Base-by-base conservation (phyloP, 2,113 vertebrate species). In the Scartelaos histophorus region DNA sequence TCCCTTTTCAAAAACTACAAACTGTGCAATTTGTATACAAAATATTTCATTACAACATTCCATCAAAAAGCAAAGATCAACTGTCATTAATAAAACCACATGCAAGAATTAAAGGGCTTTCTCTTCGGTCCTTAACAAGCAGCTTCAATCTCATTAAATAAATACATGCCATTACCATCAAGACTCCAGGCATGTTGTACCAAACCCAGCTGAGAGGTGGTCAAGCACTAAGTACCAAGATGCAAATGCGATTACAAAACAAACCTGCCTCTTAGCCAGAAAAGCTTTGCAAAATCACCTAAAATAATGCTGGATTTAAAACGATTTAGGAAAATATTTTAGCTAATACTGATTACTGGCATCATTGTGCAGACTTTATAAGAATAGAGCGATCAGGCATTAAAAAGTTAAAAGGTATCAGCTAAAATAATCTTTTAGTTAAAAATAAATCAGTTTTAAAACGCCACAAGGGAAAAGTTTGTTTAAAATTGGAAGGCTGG, bases 311-410 rank as follows among this genome's bases (percentile, higher is more conserved):
- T 16, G 24, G 49, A n/a, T 12, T 47, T 70, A 12, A 56, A 56
- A 56, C 67, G 29, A 43, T 54, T 19, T 19, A 58, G 71, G 57
- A 57, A 74, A 79, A 71, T 73, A 78, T 74, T 43, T 57, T 49
- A 83, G 60, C 35, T 86, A 89, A 91, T 86, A 90, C 89, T 85
- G 87, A 82, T 73, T 78, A 86, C 69, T 79, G 75, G 82, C 86
- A 73, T 82, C 67, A 51, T 69, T 78, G 74, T 86, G 83, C 88
- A 74, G 61, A 57, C 70, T 66, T 64, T 38, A 68, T 15, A 61
- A 19, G 56, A 61, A 53, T 65, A 58, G 47, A 79, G 66, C 72
- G 74, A 62, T 80, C 66, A 24, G 74, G 57, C 56, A 54, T 66
- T 76, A 69, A 64, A 79, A 75, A 76, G 49, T 12, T 56, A 70